These are phyloP conservation scores for Palythoa grandis DNA, from an alignment of 92 coral and sea anemone genomes.

Conservation along the genomic window DNA sequence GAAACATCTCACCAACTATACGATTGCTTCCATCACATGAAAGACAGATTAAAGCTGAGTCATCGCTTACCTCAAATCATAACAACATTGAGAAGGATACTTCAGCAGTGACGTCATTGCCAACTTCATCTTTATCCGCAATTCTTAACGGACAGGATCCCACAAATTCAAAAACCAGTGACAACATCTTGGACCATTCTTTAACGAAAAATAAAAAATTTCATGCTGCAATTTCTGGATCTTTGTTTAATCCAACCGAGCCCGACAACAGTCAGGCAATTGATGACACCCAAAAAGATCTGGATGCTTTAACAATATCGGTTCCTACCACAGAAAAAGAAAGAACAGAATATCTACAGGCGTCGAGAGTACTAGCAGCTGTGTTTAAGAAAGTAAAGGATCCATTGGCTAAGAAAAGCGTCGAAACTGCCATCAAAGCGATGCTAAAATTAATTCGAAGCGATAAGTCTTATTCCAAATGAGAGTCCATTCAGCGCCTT, in stretches of 20 bases:
- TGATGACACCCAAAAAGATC: slow-evolving; percentile 46
- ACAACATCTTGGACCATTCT: slow-evolving; percentile 14
- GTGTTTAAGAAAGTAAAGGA: slow-evolving; percentile 90
- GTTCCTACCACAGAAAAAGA: slow-evolving; percentile 25
- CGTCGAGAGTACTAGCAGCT: slow-evolving; percentile 86
- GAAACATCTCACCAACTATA: slow-evolving; percentile 16
- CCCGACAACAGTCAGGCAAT: slow-evolving; percentile 21
- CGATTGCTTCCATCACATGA: not conserved
- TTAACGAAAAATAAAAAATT: not conserved
- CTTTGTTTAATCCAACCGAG: slow-evolving; percentile 32
- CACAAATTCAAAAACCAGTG: slow-evolving; percentile 12
- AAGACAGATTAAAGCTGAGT: slow-evolving; percentile 1
- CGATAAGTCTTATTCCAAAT: slow-evolving; percentile 56
- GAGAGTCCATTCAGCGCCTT: slow-evolving; percentile 59
- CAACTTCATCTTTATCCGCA: slow-evolving; percentile 25
- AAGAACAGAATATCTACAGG: slow-evolving; percentile 65
- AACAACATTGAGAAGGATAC: slow-evolving; percentile 22
- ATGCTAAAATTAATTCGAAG: slow-evolving; percentile 78
- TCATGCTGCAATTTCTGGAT: slow-evolving; percentile 34
- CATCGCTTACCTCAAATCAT: not conserved
- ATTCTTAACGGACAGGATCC: slow-evolving; percentile 21
- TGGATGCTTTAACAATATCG: slow-evolving; percentile 1
- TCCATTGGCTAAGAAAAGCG: slow-evolving; percentile 91
- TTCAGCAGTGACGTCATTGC: slow-evolving; percentile 20
- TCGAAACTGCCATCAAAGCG: slow-evolving; percentile 92